A percentile compares a stretch with the other conserved stretches of the same genome.
Evolutionary conservation across 1,140 invertebrate species (phyloP).

Genomic region (Bactericera cockerelli): DNA sequence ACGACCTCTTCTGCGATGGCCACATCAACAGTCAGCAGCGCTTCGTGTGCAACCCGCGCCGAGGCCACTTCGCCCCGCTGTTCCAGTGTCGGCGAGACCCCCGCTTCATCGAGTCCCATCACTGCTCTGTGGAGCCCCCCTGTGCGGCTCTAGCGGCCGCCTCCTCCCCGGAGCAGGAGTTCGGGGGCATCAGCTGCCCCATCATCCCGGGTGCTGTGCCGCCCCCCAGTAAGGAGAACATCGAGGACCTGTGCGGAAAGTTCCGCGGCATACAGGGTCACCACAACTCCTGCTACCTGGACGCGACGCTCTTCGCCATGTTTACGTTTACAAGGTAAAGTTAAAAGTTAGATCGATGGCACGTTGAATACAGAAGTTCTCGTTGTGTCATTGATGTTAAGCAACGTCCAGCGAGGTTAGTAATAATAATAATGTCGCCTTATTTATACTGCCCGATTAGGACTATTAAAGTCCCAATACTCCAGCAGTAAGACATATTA

Average conservation of each 20-base stretch:
- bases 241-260: slow-evolving; percentile 53
- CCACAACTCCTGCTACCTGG: slow-evolving; percentile 94
- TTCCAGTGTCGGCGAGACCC: slow-evolving; percentile 60
- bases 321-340: slow-evolving; percentile 69
- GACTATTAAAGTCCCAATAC: too few relatives aligned
- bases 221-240: slow-evolving; percentile 46
- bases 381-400: too few relatives aligned
- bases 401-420: too few relatives aligned
- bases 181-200: slow-evolving; percentile 52
- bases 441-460: too few relatives aligned
- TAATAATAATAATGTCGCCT: too few relatives aligned
- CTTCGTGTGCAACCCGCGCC: slow-evolving; percentile 51
- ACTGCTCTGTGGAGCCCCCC: neutral
- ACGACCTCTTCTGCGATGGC: slow-evolving; percentile 55
- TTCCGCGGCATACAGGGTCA: slow-evolving; percentile 88
- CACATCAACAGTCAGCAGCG: slow-evolving; percentile 49
- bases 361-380: too few relatives aligned
- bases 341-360: neutral
- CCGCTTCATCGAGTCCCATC: slow-evolving; percentile 45
- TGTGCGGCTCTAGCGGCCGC: neutral
- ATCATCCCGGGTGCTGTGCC: slow-evolving; percentile 60
- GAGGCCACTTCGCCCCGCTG: slow-evolving; percentile 60
- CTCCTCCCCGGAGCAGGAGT: slow-evolving; percentile 23
- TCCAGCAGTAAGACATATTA: too few relatives aligned
- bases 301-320: slow-evolving; percentile 92